Base-by-base conservation (phyloP, 2,113 vertebrate species). In the Odobenus rosmarus region DNA sequence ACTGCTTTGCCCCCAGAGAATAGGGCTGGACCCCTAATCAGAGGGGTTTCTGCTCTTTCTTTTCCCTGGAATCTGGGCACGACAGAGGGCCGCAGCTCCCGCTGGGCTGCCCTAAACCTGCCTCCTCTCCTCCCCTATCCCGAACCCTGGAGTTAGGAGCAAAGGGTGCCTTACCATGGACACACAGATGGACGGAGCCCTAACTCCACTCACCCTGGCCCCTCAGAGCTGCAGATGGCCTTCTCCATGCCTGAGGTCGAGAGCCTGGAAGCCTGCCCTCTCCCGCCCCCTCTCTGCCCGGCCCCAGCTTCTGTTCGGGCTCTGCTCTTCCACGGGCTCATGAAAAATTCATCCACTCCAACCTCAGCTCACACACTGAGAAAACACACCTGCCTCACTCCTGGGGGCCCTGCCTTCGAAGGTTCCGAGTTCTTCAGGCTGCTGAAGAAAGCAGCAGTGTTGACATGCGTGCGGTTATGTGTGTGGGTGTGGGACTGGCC, bases 321-420 rank as follows among this genome's bases (percentile, higher is more conserved):
- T 93, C 92, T 12, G 46, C 96, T 90, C 95, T 88, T 94, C 59
- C 39, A 31, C 0, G 36, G 92, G 67, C 67, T 98, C 96, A 93
- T 98, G 95, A 97, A 98, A 97, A 94, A 96, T 97, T 97, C 97
- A 98, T 97, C 97, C 24, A 2, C 90, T 88, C 88, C 88, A 93
- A 97, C 90, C 92, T 97, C 96, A 82, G 96, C 88, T 97, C 96
- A 93, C 74, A 94, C 67, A 94, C 84, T 0, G 4, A 92, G 62
- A 85, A 98, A 88, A 81, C 62, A 88, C 92, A 31, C 57, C 62
- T 39, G 1, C 0, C 33, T 89, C 36, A 7, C 91, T 94, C 55
- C 74, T 67, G 61, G 57, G 90, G 90, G 76, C 89, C 92, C 84
- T 87, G 93, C 80, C 80, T 97, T 96, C 95, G 97, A 98, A 97